Base-by-base conservation (phyloP, 1,140 invertebrate genomes). In the Papilio polyxenes region DNA sequence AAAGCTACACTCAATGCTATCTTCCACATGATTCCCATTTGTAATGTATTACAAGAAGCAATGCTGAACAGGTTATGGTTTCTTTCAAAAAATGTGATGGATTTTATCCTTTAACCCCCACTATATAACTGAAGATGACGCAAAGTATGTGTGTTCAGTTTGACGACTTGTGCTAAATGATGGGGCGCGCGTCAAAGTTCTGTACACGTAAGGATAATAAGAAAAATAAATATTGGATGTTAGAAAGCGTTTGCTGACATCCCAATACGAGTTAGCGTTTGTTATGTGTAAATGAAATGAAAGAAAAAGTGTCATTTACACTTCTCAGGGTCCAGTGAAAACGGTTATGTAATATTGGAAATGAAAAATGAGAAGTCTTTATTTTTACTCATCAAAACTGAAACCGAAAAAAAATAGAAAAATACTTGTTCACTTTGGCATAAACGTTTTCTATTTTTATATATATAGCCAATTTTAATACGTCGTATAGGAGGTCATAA, bases 271-370 rank as follows among this genome's bases (percentile, higher is more conserved):
- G 85, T 86, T 90, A 86, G 87, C 91, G 86, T 91, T 89, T 89
- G 85, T 89, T 86, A 88, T 83, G 90, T 91, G 90, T 81, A 92
- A 93, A 93, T 93, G 89, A 92, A 92, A 93, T 86, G 92, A 94
- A 92, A 94, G 92, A 94, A 94, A 94, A 93, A 94, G 93, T 94
- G 90, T 83, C 92, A 88, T 93, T 93, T 93, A 91, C 90, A 89
- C 93, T 93, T 94, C 90, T 44, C 13, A n/a, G 80, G 37, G 44
- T 82, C 78, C 75, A 83, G 82, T 84, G 82, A 84, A 23, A 53
- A 72, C n/a, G 53, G 53, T 40, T 51, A 82, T 53, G 85, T 87
- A 86, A 87, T 86, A 86, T 87, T 85, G 15, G 82, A 40, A 3
- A 44, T 62, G 40, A 44, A 23, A 8, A 65, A 11, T 11, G 8